A percentile compares a stretch with the other conserved stretches of the same genome.
Evolutionary conservation across 2,888 invertebrate species (phyloP).

Genomic region (Trisateles emortualis): DNA sequence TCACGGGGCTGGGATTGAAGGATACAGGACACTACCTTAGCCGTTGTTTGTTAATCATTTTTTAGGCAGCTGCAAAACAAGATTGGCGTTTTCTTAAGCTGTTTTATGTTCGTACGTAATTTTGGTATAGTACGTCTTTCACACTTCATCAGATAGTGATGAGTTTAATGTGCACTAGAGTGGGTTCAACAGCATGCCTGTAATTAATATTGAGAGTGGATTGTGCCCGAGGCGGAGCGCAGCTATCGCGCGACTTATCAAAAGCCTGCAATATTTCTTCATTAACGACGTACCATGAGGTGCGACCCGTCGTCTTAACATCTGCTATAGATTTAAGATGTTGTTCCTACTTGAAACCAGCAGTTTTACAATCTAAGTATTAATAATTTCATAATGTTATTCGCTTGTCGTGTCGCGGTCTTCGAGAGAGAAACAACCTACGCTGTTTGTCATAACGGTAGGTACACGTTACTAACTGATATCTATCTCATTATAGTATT

Average conservation of each 20-base stretch:
- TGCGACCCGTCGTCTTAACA: constrained; percentile 64
- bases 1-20: constrained; percentile 49
- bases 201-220: constrained; percentile 72
- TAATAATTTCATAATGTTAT: constrained; percentile 30
- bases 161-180: constrained; percentile 41
- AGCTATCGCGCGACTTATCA: constrained; percentile 77
- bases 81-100: constrained; percentile 51
- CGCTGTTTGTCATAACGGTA: too few species aligned
- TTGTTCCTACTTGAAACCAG: constrained; percentile 32
- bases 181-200: constrained; percentile 51
- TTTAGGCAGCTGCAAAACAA: constrained; percentile 57
- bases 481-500: too few species aligned
- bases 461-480: too few species aligned
- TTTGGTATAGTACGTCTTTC: constrained; percentile 41
- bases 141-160: constrained; percentile 44
- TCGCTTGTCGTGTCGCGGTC: constrained; percentile 1
- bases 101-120: constrained; percentile 13
- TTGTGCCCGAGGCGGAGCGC: constrained; percentile 61
- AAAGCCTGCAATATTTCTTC: constrained; percentile 82
- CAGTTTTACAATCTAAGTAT: constrained; percentile 31
- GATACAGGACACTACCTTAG: constrained; percentile 62
- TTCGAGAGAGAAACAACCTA: too few species aligned
- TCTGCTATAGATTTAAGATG: constrained; percentile 59
- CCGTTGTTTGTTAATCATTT: constrained; percentile 70
- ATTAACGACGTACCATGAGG: constrained; percentile 76